Evolutionary conservation across 2,888 invertebrate species (phyloP), one percentile per base, ranked within the genome.

Genomic region (Rhabditoides inermis): DNA sequence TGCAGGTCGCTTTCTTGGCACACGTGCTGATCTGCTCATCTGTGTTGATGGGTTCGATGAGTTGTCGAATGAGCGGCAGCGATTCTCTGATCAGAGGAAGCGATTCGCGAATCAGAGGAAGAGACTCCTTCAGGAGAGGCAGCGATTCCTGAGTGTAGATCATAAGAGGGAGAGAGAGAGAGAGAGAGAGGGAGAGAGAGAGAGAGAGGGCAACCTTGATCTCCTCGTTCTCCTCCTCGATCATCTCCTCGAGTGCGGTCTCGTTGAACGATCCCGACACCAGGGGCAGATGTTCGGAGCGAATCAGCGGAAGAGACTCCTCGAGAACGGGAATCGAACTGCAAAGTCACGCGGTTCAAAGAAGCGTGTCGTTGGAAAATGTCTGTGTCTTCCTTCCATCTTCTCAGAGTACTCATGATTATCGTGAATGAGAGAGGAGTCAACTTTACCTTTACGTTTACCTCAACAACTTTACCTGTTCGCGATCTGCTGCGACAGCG

Each of bases 81-180:
- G 61, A 58, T 35, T 61, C 61, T 28, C 61, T 39, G 15, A 61
- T 50, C 0, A 61, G 46, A 7, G 61, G 61, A 25, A 61, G 55
- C 12, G 61, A 62, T 41, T 62, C 62, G 15, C 62, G 53, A 18
- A 62, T 59, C 15, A 62, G 25, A 2, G 62, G 62, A 7, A 62
- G 53, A 1, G 62, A 62, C 35, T 62, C 62, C 36, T 57, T 57
- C n/a, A 62, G 51, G 12, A 60, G 45, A 20, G 62, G 62, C 2
- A 62, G 49, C 12, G 57, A 53, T 10, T 53, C 50, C 59, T 62
- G 40, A 26, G 55, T 32, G n/a, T 47, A 25, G 4, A n/a, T 47
- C 23, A 12, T 36, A 6, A 12, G 2, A 23, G 3, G 27, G 4
- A 23, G 22, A 3, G 23, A 12, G 22, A 32, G 1, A 25, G 42